Conservation (phyloP, 2,797 vertebrate genomes). For the Microcaecilia unicolor region DNA sequence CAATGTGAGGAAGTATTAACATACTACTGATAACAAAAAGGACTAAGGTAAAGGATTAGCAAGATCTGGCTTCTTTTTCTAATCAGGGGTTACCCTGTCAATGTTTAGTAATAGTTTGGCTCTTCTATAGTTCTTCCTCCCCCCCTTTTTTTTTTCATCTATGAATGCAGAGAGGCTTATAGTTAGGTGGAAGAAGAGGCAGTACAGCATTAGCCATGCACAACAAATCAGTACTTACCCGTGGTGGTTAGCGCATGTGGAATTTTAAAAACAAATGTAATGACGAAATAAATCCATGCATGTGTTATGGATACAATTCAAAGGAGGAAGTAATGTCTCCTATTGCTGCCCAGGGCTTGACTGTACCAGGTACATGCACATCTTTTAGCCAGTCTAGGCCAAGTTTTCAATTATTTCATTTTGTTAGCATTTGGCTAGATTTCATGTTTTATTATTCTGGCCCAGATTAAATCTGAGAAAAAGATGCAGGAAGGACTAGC, state of each 20-base stretch:
- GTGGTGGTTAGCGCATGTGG: slow-evolving; percentile 10
- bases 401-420: too few relatives aligned
- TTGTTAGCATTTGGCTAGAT: too few relatives aligned
- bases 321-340: not conserved
- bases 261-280: slow-evolving; percentile 7
- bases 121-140: slow-evolving; percentile 13
- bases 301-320: too few relatives aligned
- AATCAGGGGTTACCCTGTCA: slow-evolving; percentile 10
- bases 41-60: not conserved
- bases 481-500: too few relatives aligned
- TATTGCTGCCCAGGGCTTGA: too few relatives aligned
- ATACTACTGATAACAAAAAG: too few relatives aligned
- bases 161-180: not conserved
- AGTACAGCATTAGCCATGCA: slow-evolving; percentile 29
- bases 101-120: slow-evolving; percentile 10
- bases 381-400: not conserved
- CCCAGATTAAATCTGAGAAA: too few relatives aligned
- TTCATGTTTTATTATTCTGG: too few relatives aligned
- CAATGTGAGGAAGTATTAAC: slow-evolving; percentile 7
- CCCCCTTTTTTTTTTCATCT: slow-evolving; percentile 15
- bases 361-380: too few relatives aligned
- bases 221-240: slow-evolving; percentile 13
- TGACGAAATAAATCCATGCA: slow-evolving; percentile 3
- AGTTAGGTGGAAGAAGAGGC: slow-evolving; percentile 14
- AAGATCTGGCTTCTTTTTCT: not conserved